A percentile compares a stretch with the other conserved stretches of the same genome.
These are phyloP conservation scores for Agrotis exclamationis DNA, from an alignment of 2,888 invertebrate genomes.

Conservation along the genomic window DNA sequence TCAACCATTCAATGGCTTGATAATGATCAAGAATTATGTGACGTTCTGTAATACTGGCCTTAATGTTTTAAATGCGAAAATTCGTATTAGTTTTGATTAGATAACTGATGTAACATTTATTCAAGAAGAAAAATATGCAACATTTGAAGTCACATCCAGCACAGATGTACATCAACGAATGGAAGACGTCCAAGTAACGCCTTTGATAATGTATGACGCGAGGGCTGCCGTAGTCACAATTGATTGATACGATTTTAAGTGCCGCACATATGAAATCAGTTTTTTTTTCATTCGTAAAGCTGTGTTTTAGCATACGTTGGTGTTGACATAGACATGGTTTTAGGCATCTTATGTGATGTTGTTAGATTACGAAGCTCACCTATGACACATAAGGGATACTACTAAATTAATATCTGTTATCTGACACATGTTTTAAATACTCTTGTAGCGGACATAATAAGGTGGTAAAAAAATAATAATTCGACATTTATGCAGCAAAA, in stretches of 20 bases:
- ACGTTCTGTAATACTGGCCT: no score
- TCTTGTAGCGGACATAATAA: not conserved
- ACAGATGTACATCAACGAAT: slow-evolving; percentile 48
- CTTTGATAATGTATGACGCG: slow-evolving; percentile 72
- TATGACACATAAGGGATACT: no score
- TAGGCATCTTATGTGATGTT: not conserved
- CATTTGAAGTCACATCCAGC: slow-evolving; percentile 47
- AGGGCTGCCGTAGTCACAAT: slow-evolving; percentile 68
- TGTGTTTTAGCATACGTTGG: slow-evolving; percentile 42
- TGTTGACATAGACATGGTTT: slow-evolving; percentile 18
- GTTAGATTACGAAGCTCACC: no score
- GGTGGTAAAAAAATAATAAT: no score
- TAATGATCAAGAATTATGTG: no score
- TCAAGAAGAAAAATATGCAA: not conserved
- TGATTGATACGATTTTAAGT: slow-evolving; percentile 76
- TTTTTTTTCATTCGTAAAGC: slow-evolving; percentile 60
- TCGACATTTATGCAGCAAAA: no score
- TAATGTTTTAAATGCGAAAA: no score
- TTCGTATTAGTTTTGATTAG: no score
- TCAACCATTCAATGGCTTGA: no score
- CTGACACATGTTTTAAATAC: not conserved
- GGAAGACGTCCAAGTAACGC: slow-evolving; percentile 72
- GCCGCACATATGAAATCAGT: slow-evolving; percentile 60
- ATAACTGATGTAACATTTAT: no score
- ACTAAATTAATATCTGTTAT: no score